Base-by-base conservation (phyloP, 1,140 invertebrate genomes). In the Caenorhabditis inopinata region DNA sequence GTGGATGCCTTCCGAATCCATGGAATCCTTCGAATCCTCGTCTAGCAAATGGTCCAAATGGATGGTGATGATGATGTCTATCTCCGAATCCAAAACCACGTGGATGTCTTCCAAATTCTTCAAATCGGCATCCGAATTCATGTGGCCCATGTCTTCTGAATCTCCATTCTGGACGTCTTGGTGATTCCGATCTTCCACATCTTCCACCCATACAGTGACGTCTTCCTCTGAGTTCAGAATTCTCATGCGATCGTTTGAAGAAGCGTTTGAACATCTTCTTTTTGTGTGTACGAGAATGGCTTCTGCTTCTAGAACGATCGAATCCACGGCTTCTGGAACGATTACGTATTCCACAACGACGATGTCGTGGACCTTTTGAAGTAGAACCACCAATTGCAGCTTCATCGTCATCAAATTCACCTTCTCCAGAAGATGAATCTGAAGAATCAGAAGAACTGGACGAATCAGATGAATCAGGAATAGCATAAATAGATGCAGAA, bases 401-500 rank as follows among this genome's bases (percentile, higher is more conserved):
- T 1, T 38, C 58, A 21, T 68, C 58, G 0, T 68, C 58, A 14
- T 42, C 58, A 12, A 21, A 23, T 38, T 68, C 32, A 29, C 21
- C 29, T 2, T 29, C 35, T 7, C 38, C 48, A 51, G 48, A 51
- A 18, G 58, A 68, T 12, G 25, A 29, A 11, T 68, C 58, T 14
- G 38, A 42, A 21, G 58, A 68, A 68, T 68, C 58, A 18, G 58
- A 68, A n/a, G n/a, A n/a, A n/a, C n/a, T n/a, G n/a, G n/a, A n/a
- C n/a, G n/a, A n/a, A n/a, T n/a, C n/a, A n/a, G n/a, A n/a, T n/a
- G n/a, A n/a, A 38, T 68, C 58, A 29, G 58, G 5, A 21, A 68
- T 42, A 5, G n/a, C 58, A 21, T 38, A 38, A 38, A 68, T n/a
- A 1, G 58, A 68, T 3, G 27, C 25, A 14, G 51, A 51, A 51